phyloP scores from a whole-genome alignment of 2,113 vertebrate species.

The Cyprinodon tularosa region DNA sequence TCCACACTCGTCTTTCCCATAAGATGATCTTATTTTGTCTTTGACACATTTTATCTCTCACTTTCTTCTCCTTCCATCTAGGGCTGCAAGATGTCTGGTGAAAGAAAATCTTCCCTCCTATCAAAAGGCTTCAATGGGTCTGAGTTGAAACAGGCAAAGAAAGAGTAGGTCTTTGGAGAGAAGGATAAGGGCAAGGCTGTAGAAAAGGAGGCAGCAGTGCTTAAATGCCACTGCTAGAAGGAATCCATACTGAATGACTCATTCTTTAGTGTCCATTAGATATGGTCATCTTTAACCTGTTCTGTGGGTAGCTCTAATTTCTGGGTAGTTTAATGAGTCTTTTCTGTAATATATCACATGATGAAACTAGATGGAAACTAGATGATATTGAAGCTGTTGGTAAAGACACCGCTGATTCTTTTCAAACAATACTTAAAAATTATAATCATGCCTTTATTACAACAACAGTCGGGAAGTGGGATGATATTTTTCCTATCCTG shows the following conservation, averaged over 20 bases:
- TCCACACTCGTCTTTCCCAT: constrained; percentile 17
- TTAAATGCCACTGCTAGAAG: constrained; percentile 47
- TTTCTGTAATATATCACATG: too few relatives aligned
- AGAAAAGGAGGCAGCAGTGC: constrained; percentile 18
- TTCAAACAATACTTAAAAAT: too few relatives aligned
- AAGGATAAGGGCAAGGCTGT: constrained; percentile 47
- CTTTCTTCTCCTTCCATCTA: constrained; percentile 32
- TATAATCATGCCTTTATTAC: too few relatives aligned
- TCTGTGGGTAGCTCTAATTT: not conserved
- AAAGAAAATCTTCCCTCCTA: constrained; percentile 74
- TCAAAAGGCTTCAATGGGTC: constrained; percentile 67
- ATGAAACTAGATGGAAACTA: too few relatives aligned
- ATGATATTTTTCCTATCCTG: too few relatives aligned
- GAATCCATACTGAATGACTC: constrained; percentile 40
- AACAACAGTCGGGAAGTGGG: too few relatives aligned
- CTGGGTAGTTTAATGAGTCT: not conserved
- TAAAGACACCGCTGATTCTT: too few relatives aligned
- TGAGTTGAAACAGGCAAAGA: constrained; percentile 62
- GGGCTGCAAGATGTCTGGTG: constrained; percentile 67
- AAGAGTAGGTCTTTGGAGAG: constrained; percentile 68
- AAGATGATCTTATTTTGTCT: constrained; percentile 27
- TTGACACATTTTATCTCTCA: constrained; percentile 20
- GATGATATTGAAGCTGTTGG: too few relatives aligned
- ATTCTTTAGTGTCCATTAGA: constrained; percentile 49
- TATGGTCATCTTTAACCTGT: constrained; percentile 22